Evolutionary conservation across 2,888 invertebrate species (phyloP).

Genomic region (Hypsopygia costalis): DNA sequence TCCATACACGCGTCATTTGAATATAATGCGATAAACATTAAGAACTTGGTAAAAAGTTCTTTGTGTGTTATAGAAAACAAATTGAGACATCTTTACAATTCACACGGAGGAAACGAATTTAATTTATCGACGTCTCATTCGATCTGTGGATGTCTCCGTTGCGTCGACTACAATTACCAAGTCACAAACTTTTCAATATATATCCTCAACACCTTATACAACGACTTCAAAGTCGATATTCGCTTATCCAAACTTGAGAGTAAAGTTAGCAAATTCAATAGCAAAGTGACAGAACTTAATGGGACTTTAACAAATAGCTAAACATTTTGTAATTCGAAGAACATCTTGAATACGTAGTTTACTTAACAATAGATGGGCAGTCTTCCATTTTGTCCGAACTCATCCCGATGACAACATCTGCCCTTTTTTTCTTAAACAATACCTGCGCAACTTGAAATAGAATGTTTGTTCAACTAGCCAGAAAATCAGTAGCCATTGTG

Average conservation of each 20-base stretch:
- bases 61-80: conserved; percentile 60
- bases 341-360: conserved; percentile 71
- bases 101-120: conserved; percentile 76
- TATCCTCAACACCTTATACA: conserved; percentile 22
- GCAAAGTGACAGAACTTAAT: conserved; percentile 74
- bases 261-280: conserved; percentile 41
- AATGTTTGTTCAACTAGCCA: conserved; percentile 77
- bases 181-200: conserved; percentile 26
- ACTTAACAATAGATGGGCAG: conserved; percentile 64
- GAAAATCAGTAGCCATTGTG: conserved; percentile 72
- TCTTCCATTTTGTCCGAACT: conserved; percentile 53
- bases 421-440: conserved; percentile 56
- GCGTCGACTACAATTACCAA: conserved; percentile 67
- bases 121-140: conserved; percentile 77
- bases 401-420: conserved; percentile 69
- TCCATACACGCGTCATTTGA: conserved; percentile 47
- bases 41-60: conserved; percentile 34
- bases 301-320: conserved; percentile 78
- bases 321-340: conserved; percentile 76
- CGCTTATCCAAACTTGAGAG: conserved; percentile 2
- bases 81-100: conserved; percentile 73
- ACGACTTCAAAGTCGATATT: conserved; percentile 26
- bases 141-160: conserved; percentile 58
- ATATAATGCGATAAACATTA: conserved; percentile 44
- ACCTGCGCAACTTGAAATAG: conserved; percentile 58